These are phyloP conservation scores for Thryonomys swinderianus DNA, from an alignment of 2,113 vertebrate genomes.

Conservation along the genomic window DNA sequence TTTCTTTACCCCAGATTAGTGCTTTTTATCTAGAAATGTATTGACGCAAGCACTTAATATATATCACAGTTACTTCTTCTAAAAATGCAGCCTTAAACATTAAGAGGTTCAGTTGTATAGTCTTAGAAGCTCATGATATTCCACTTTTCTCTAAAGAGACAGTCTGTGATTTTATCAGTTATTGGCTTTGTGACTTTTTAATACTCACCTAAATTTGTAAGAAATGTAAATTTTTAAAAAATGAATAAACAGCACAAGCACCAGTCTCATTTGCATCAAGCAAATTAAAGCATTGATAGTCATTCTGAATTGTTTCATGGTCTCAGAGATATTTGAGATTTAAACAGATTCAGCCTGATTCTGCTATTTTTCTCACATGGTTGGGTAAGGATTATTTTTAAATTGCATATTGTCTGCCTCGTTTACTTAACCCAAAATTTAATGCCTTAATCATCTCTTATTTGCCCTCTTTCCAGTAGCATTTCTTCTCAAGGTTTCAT, in stretches of 20 bases:
- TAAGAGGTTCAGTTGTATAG: slow-evolving; percentile 20
- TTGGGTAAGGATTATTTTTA: slow-evolving; percentile 55
- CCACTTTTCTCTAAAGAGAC: slow-evolving; percentile 36
- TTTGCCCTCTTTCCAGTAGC: slow-evolving; percentile 35
- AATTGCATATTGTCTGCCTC: slow-evolving; percentile 35
- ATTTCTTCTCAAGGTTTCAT: slow-evolving; percentile 52
- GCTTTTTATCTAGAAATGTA: slow-evolving; percentile 48
- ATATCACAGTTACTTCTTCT: slow-evolving; percentile 41
- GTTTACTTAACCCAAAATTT: slow-evolving; percentile 58
- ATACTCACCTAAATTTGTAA: slow-evolving; percentile 52
- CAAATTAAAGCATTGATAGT: slow-evolving; percentile 45
- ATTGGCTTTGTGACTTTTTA: slow-evolving; percentile 53
- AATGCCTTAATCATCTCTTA: slow-evolving; percentile 56
- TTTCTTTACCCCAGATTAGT: slow-evolving; percentile 47
- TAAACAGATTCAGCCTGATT: slow-evolving; percentile 44
- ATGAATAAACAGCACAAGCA: not conserved
- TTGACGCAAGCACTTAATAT: slow-evolving; percentile 56
- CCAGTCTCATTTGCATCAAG: slow-evolving; percentile 29
- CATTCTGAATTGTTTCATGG: slow-evolving; percentile 23
- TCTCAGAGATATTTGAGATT: slow-evolving; percentile 45
- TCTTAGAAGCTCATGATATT: slow-evolving; percentile 33
- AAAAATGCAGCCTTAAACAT: slow-evolving; percentile 36
- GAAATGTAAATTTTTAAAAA: slow-evolving; percentile 27
- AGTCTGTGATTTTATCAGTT: slow-evolving; percentile 32
- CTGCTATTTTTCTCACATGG: not conserved